Percentiles rank a stretch among this genome's conserved stretches.
Conservation (phyloP, 2,113 vertebrate genomes). For the Indri indri region DNA sequence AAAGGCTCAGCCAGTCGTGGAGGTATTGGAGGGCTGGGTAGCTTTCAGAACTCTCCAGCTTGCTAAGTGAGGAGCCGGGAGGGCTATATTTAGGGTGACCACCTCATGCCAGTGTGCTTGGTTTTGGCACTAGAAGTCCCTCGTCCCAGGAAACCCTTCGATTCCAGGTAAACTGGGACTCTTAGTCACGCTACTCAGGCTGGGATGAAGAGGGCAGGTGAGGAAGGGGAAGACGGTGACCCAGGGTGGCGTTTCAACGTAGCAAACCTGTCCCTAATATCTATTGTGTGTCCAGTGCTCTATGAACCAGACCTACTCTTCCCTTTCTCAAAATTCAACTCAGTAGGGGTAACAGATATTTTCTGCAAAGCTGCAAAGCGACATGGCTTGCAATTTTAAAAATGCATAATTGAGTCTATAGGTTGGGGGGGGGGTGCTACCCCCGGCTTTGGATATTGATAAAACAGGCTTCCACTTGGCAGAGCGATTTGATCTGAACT, state of each 20-base stretch:
- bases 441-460: not conserved
- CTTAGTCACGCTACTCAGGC: not conserved
- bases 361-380: not conserved
- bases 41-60: not conserved
- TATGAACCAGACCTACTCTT: not conserved
- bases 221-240: not conserved
- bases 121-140: not conserved
- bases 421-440: no score
- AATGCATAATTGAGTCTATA: not conserved
- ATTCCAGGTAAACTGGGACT: not conserved
- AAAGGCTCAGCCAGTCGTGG: not conserved
- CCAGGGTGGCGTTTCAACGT: not conserved
- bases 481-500: not conserved
- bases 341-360: not conserved
- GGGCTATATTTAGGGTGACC: not conserved
- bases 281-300: not conserved
- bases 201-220: not conserved
- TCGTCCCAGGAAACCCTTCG: not conserved
- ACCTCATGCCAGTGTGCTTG: not conserved
- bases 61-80: not conserved
- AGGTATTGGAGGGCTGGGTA: not conserved
- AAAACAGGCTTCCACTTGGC: not conserved
- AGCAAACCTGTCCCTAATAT: not conserved
- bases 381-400: not conserved
- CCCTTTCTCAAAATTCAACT: not conserved